Evolutionary conservation across 2,797 vertebrate genomes (phyloP).

Genomic region (Pampus argenteus): DNA sequence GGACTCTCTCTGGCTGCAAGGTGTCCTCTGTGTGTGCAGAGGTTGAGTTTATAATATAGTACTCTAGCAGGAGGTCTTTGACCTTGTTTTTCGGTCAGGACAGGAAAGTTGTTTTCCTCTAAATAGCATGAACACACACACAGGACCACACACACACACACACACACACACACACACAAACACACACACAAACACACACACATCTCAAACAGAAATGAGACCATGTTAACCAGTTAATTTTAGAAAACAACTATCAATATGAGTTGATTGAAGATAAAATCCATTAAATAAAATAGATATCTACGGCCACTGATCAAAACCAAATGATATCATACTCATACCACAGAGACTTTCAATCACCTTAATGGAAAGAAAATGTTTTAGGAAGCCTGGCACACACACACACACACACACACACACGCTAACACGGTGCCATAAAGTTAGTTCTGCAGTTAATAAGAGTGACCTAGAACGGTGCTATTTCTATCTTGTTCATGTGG

Average conservation of each 20-base stretch:
- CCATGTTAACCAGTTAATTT: background rate
- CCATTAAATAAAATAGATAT: background rate
- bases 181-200: background rate
- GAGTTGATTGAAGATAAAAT: constrained; percentile 8
- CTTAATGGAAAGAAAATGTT: constrained; percentile 29
- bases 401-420: constrained; percentile 19
- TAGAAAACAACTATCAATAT: background rate
- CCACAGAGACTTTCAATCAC: constrained; percentile 13
- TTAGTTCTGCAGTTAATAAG: constrained; percentile 61
- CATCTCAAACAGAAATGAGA: background rate
- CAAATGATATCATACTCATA: background rate
- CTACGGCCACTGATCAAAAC: constrained; percentile 2
- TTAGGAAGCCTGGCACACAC: background rate
- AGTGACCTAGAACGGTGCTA: constrained; percentile 70
- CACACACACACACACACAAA: background rate
- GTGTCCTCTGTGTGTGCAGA: constrained; percentile 29
- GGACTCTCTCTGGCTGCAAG: constrained; percentile 38
- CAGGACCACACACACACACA: constrained; percentile 9
- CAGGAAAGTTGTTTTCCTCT: constrained; percentile 50
- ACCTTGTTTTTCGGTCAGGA: constrained; percentile 58
- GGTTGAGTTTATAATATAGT: constrained; percentile 50
- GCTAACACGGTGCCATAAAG: constrained; percentile 24
- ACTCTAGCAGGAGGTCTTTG: constrained; percentile 49
- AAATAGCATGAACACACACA: constrained; percentile 30
- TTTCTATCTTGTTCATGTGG: constrained; percentile 68